Conservation (phyloP, 2,888 invertebrate genomes). For the Lepidocyrtoides sp. region DNA sequence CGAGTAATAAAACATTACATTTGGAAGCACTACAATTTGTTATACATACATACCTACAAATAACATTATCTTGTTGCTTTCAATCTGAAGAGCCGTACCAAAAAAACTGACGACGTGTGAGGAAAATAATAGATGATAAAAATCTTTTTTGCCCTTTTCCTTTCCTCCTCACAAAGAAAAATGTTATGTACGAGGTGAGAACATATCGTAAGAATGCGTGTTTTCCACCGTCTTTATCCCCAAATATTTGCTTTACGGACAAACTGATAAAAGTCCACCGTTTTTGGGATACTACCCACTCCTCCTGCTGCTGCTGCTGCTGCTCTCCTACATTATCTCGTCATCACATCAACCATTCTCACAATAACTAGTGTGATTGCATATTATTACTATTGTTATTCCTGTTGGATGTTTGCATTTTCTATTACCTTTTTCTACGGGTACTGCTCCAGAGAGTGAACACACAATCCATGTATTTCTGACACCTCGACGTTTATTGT, state of each 20-base stretch:
- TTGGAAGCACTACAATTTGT: too few relatives aligned
- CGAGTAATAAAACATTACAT: too few relatives aligned
- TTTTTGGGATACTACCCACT: neutral
- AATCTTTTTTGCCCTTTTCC: neutral
- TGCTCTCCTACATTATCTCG: neutral
- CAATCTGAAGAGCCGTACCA: constrained; percentile 1
- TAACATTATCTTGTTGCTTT: too few relatives aligned
- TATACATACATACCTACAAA: too few relatives aligned
- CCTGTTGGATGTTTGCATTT: constrained; percentile 29
- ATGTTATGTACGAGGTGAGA: neutral
- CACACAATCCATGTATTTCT: constrained; percentile 31
- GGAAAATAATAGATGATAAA: constrained; percentile 4
- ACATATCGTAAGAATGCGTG: neutral
- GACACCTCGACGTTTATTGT: neutral
- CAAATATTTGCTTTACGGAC: neutral
- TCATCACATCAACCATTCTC: neutral
- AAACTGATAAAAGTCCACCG: neutral
- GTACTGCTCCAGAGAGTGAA: neutral
- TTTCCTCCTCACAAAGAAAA: neutral
- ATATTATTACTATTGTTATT: constrained; percentile 19
- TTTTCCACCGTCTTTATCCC: neutral
- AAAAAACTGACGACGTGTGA: constrained; percentile 16
- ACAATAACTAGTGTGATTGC: constrained; percentile 39
- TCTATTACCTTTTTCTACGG: constrained; percentile 39
- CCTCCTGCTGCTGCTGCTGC: too few relatives aligned